A percentile compares a stretch with the other conserved stretches of the same genome.
Conservation (phyloP, 2,113 vertebrate genomes). For the Tetraodon nigroviridis region DNA sequence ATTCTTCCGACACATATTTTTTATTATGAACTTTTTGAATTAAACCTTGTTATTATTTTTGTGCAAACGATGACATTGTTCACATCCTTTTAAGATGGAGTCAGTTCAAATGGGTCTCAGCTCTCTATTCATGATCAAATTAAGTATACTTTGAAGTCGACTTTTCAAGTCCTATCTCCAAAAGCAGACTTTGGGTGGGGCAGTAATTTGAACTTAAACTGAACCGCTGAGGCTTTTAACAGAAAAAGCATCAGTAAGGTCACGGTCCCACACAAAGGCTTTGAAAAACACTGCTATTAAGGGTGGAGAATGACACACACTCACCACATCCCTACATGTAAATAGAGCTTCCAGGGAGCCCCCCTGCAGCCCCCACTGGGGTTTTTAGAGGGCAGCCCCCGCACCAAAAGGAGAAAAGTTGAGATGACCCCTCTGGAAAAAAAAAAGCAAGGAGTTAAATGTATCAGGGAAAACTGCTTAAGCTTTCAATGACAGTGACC, state of each 20-base stretch:
- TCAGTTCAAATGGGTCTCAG: neutral
- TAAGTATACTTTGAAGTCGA: slow-evolving; percentile 1
- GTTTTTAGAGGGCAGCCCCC: slow-evolving; percentile 75
- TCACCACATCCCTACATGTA: slow-evolving; percentile 71
- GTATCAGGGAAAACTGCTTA: slow-evolving; percentile 31
- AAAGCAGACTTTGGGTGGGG: slow-evolving; percentile 10
- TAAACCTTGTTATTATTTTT: neutral
- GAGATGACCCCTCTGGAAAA: slow-evolving; percentile 78
- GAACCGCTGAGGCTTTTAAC: slow-evolving; percentile 10
- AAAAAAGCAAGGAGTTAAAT: slow-evolving; percentile 49
- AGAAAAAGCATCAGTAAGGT: neutral
- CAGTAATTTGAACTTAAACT: slow-evolving; percentile 11
- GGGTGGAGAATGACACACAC: slow-evolving; percentile 52
- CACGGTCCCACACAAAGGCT: slow-evolving; percentile 9
- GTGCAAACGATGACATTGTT: no score
- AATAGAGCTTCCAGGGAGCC: slow-evolving; percentile 46
- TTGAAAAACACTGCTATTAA: slow-evolving; percentile 56
- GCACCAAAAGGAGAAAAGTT: slow-evolving; percentile 80
- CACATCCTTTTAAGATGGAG: neutral
- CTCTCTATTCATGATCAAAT: neutral
- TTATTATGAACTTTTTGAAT: neutral
- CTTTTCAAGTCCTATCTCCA: slow-evolving; percentile 2
- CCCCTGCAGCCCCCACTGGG: slow-evolving; percentile 30
- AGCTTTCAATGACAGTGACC: neutral
- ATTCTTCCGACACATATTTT: slow-evolving; percentile 6